Evolutionary conservation across 2,888 invertebrate genomes (phyloP).

Genomic region (Cynaeus angustus): DNA sequence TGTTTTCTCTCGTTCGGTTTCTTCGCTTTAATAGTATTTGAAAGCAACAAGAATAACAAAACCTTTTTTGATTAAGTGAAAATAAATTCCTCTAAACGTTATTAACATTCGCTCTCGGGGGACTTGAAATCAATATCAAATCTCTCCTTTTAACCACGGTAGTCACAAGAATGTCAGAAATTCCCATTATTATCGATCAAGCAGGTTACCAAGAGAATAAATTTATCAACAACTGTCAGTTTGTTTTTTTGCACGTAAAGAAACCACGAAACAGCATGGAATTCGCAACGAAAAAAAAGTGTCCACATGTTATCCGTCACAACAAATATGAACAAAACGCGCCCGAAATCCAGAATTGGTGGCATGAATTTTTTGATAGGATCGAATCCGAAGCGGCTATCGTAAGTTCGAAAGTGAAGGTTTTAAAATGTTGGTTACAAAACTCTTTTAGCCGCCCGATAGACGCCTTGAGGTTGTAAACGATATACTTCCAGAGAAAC

Average conservation of each 20-base stretch:
- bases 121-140: slow-evolving; percentile 8
- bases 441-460: slow-evolving; percentile 54
- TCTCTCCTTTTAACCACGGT: background rate
- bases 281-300: slow-evolving; percentile 34
- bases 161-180: background rate
- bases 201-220: slow-evolving; percentile 20
- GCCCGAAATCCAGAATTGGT: slow-evolving; percentile 62
- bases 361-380: slow-evolving; percentile 61
- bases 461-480: slow-evolving; percentile 54
- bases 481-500: slow-evolving; percentile 54
- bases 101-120: slow-evolving; percentile 13
- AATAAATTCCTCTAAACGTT: slow-evolving; percentile 8
- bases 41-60: too few relatives aligned
- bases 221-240: slow-evolving; percentile 21
- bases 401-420: slow-evolving; percentile 56
- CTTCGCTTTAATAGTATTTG: too few relatives aligned
- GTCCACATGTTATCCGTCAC: slow-evolving; percentile 52
- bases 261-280: background rate
- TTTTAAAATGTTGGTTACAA: slow-evolving; percentile 17
- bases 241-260: background rate
- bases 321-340: slow-evolving; percentile 59
- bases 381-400: slow-evolving; percentile 64
- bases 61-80: slow-evolving; percentile 26
- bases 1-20: slow-evolving; percentile 14
- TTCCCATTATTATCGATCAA: slow-evolving; percentile 19